phyloP scores from a whole-genome alignment of 1,140 invertebrate species.

The Sycobia sp. region DNA sequence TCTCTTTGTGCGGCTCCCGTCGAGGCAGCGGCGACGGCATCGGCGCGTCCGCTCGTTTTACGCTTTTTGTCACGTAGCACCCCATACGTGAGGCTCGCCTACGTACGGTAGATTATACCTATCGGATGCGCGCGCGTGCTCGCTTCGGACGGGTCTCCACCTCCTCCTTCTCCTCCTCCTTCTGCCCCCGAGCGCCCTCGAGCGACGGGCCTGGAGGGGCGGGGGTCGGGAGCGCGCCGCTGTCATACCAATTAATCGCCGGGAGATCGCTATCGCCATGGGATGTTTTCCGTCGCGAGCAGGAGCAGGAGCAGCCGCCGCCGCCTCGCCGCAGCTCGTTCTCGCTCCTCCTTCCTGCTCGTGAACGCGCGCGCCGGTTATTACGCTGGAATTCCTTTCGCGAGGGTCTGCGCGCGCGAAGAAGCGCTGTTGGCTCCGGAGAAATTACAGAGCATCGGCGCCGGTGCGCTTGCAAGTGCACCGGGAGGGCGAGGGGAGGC shows the following conservation, averaged over 20 bases:
- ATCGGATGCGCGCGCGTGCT: constrained; percentile 39
- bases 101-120: constrained; percentile 42
- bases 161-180: constrained; percentile 36
- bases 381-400: constrained; percentile 13
- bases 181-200: constrained; percentile 16
- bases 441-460: no score
- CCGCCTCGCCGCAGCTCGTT: constrained; percentile 38
- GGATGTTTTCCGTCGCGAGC: constrained; percentile 57
- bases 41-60: constrained; percentile 42
- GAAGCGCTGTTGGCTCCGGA: not conserved
- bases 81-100: constrained; percentile 45
- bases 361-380: not conserved
- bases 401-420: not conserved
- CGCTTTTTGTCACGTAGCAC: constrained; percentile 50
- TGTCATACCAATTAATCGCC: constrained; percentile 61
- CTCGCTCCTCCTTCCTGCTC: constrained; percentile 21
- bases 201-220: constrained; percentile 15
- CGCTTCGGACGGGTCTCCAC: constrained; percentile 7
- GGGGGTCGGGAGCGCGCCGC: constrained; percentile 50
- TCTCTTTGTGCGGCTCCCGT: constrained; percentile 1
- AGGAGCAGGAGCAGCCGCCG: no score
- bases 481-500: no score
- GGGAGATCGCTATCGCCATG: constrained; percentile 58
- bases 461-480: not conserved
- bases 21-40: constrained; percentile 27